Percentiles rank a stretch among this genome's conserved stretches.
phyloP scores from a whole-genome alignment of 2,888 invertebrate genomes.

The Malacosoma neustria region DNA sequence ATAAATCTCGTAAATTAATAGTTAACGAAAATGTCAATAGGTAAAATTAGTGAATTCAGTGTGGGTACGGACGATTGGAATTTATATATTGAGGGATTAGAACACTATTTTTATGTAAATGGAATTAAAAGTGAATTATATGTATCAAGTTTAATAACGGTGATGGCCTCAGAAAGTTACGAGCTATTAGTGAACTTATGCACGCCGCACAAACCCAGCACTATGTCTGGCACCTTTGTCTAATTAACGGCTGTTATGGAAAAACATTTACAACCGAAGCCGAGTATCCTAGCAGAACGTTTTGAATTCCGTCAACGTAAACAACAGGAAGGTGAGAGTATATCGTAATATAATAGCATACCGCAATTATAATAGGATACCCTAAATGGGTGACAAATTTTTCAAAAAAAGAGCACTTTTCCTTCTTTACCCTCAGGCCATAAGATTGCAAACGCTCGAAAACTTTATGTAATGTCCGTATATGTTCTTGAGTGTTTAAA shows the following conservation, averaged over 20 bases:
- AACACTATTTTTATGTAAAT: conserved; percentile 2
- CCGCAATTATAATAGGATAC: too few species aligned
- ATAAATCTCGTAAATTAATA: too few species aligned
- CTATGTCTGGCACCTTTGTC: too few species aligned
- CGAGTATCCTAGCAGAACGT: conserved; percentile 3
- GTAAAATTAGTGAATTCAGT: too few species aligned
- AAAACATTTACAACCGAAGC: conserved; percentile 4
- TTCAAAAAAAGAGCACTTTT: too few species aligned
- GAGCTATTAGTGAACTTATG: conserved; percentile 3
- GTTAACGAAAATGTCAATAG: too few species aligned
- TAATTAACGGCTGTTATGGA: background rate
- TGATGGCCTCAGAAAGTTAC: conserved; percentile 3
- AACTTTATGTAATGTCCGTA: too few species aligned
- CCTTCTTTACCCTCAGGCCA: too few species aligned
- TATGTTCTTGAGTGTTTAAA: too few species aligned
- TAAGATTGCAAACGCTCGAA: too few species aligned
- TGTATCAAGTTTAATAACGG: conserved; percentile 5
- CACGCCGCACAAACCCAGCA: background rate
- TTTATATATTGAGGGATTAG: conserved; percentile 1
- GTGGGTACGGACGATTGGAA: background rate
- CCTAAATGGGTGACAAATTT: too few species aligned
- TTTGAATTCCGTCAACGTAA: conserved; percentile 5
- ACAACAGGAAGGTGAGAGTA: conserved; percentile 2
- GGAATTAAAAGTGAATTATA: background rate
- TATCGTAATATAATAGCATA: too few species aligned